phyloP scores from a whole-genome alignment of 2,113 vertebrate genomes.

The Morone saxatilis region DNA sequence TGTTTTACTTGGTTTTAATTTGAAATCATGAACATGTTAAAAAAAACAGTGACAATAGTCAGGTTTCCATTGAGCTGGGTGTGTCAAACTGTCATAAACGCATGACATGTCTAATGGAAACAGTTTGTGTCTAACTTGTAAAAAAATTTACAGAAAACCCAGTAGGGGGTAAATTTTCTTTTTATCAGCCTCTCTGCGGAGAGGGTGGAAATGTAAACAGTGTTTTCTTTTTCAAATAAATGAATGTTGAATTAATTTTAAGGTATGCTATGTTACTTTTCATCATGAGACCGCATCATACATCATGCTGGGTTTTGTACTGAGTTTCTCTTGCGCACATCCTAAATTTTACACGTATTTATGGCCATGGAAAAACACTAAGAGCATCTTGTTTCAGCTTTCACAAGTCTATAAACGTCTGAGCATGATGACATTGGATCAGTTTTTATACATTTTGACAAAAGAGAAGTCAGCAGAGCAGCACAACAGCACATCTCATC shows the following conservation, averaged over 20 bases:
- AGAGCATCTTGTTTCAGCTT: slow-evolving; percentile 18
- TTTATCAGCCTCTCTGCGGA: slow-evolving; percentile 51
- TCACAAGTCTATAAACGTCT: slow-evolving; percentile 12
- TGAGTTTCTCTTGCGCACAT: slow-evolving; percentile 34
- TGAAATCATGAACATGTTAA: slow-evolving; percentile 54
- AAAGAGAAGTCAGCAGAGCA: slow-evolving; percentile 31
- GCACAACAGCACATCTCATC: slow-evolving; percentile 44
- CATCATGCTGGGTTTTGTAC: slow-evolving; percentile 50
- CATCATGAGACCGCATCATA: slow-evolving; percentile 30
- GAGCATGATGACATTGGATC: slow-evolving; percentile 20
- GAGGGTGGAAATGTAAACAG: slow-evolving; percentile 69
- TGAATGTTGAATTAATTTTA: slow-evolving; percentile 75
- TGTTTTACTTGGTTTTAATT: slow-evolving; percentile 77
- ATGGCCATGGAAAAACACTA: slow-evolving; percentile 32
- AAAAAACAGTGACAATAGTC: slow-evolving; percentile 71
- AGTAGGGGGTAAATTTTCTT: slow-evolving; percentile 38
- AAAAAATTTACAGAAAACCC: slow-evolving; percentile 41
- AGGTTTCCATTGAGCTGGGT: slow-evolving; percentile 72
- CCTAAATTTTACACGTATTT: slow-evolving; percentile 20
- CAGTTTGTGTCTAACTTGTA: slow-evolving; percentile 48
- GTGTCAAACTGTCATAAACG: slow-evolving; percentile 35
- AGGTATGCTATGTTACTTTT: slow-evolving; percentile 58
- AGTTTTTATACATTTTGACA: slow-evolving; percentile 21
- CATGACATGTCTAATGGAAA: slow-evolving; percentile 41
- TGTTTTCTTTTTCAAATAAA: slow-evolving; percentile 74